These are phyloP conservation scores for Spialia ferax DNA, from an alignment of 2,888 invertebrate genomes.

Conservation along the genomic window DNA sequence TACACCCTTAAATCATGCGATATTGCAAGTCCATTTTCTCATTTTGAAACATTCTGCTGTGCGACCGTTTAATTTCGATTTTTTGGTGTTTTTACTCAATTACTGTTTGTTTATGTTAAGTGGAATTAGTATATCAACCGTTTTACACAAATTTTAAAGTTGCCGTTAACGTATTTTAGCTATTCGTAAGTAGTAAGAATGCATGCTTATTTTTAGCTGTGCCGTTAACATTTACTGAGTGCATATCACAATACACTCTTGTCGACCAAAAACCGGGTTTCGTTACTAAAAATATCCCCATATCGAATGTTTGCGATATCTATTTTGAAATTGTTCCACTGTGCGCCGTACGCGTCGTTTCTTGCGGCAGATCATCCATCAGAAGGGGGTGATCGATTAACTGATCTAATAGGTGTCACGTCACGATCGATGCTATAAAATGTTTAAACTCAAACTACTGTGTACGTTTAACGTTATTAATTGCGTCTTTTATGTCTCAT, in stretches of 20 bases:
- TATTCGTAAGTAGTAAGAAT: constrained; percentile 60
- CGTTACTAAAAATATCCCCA: constrained; percentile 81
- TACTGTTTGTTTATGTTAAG: constrained; percentile 45
- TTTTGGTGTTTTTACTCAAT: constrained; percentile 44
- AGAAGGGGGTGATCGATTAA: constrained; percentile 33
- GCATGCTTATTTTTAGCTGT: constrained; percentile 70
- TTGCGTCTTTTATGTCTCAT: constrained; percentile 20
- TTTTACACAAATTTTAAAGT: constrained; percentile 48
- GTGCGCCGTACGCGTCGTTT: constrained; percentile 55
- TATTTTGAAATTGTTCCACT: constrained; percentile 77
- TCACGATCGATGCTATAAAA: constrained; percentile 20
- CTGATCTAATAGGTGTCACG: constrained; percentile 21
- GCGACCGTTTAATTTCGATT: constrained; percentile 55
- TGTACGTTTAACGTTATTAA: not conserved
- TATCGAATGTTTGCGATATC: constrained; percentile 85
- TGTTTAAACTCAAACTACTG: not conserved
- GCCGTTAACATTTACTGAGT: constrained; percentile 69
- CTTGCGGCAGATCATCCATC: constrained; percentile 43
- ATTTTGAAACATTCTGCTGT: constrained; percentile 54
- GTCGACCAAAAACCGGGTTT: constrained; percentile 82
- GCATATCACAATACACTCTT: constrained; percentile 78
- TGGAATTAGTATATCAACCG: not conserved
- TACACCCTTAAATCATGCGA: constrained; percentile 47
- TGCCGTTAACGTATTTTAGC: constrained; percentile 37
- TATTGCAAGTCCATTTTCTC: constrained; percentile 60